A percentile compares a stretch with the other conserved stretches of the same genome.
Conservation (phyloP, 2,888 invertebrate genomes). For the Scrobipalpa atriplicella region DNA sequence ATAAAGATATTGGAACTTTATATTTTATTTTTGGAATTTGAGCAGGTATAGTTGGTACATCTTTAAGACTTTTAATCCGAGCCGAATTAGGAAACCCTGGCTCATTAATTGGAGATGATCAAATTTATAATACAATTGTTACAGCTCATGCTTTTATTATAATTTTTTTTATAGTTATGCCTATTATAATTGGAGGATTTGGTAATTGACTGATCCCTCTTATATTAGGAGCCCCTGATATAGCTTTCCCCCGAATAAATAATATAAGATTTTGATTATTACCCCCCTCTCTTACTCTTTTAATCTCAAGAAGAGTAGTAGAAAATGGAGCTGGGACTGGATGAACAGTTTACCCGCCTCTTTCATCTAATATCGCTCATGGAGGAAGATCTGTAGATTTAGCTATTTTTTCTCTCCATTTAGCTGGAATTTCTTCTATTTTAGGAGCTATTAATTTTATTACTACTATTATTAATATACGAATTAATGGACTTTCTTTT, state of each 20-base stretch:
- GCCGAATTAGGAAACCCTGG: constrained; percentile 87
- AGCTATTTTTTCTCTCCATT: constrained; percentile 89
- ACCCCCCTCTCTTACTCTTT: constrained; percentile 86
- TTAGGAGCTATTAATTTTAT: no score
- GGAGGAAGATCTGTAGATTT: constrained; percentile 87
- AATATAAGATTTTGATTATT: constrained; percentile 92
- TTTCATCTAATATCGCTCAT: constrained; percentile 85
- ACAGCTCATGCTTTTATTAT: constrained; percentile 92
- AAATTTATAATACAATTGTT: constrained; percentile 90
- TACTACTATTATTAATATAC: no score
- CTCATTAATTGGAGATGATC: constrained; percentile 86
- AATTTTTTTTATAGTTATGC: no score
- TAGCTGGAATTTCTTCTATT: constrained; percentile 88
- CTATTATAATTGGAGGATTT: no score
- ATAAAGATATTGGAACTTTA: no score
- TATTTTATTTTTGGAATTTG: constrained; percentile 86
- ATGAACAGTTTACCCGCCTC: constrained; percentile 90
- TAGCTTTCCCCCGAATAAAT: constrained; percentile 92
- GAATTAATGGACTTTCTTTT: no score
- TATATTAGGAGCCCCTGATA: constrained; percentile 92
- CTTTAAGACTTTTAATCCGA: constrained; percentile 88
- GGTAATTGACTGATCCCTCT: no score
- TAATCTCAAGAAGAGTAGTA: constrained; percentile 85
- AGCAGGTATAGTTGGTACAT: constrained; percentile 87
- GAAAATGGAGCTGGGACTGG: constrained; percentile 89